Evolutionary conservation across 53 echinoderm and acorn worm genomes (phyloP).

Genomic region (Temnopleurus reevesii): DNA sequence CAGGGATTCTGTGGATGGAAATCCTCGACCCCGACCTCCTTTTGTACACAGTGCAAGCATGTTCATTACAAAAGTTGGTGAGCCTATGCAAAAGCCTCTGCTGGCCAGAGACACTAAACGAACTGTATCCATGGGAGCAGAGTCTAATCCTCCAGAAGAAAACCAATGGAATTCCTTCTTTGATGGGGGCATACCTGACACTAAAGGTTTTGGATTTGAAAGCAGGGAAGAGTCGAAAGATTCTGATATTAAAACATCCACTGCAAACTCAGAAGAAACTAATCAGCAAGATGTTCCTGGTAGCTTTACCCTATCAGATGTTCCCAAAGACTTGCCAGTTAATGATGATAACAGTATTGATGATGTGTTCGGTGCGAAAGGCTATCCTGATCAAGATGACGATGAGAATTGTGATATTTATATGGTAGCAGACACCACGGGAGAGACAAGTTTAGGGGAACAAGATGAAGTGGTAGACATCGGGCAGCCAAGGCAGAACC

Average conservation of each 20-base stretch:
- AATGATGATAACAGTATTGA: background rate
- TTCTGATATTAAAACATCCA: background rate
- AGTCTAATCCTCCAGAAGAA: background rate
- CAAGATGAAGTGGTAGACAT: background rate
- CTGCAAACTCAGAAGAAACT: background rate
- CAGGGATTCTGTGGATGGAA: background rate
- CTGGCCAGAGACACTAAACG: background rate
- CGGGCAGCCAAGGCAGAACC: conserved; percentile 17
- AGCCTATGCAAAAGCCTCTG: background rate
- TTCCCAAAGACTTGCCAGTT: background rate
- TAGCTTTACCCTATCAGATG: conserved; percentile 30
- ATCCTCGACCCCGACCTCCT: conserved; percentile 18
- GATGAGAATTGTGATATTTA: conserved; percentile 1
- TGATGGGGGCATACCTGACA: conserved; percentile 3
- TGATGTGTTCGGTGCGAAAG: conserved; percentile 5
- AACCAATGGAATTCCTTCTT: conserved; percentile 30
- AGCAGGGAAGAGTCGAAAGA: background rate
- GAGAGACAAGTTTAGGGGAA: background rate
- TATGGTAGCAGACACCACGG: background rate
- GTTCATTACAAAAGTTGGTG: background rate
- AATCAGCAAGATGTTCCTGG: no score
- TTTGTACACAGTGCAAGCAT: conserved; percentile 64
- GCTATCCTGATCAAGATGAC: background rate
- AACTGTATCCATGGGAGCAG: conserved; percentile 12
- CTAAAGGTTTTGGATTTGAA: conserved; percentile 55